Conservation (phyloP, 2,888 invertebrate species). For the Nebria brevicollis region DNA sequence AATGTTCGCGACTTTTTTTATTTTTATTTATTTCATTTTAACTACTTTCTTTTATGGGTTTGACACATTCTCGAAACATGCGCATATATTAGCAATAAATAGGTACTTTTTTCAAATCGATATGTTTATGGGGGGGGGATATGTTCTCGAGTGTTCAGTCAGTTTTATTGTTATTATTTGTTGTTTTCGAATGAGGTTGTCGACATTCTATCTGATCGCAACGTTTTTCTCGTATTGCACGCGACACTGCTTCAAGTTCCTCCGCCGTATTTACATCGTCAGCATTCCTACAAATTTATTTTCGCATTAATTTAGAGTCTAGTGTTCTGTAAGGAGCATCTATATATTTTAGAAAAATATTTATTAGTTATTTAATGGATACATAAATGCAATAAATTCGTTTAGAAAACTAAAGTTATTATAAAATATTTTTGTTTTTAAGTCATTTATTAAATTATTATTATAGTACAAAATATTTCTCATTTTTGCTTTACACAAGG, state of each 20-base stretch:
- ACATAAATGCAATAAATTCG: too few species aligned
- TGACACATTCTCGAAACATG: constrained; percentile 36
- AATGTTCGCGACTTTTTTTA: constrained; percentile 35
- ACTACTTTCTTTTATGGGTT: constrained; percentile 42
- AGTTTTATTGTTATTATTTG: constrained; percentile 3
- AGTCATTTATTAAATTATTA: too few species aligned
- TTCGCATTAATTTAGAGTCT: neutral
- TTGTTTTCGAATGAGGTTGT: neutral
- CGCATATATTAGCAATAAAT: constrained; percentile 17
- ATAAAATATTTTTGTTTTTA: too few species aligned
- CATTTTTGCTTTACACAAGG: too few species aligned
- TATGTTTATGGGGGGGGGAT: neutral
- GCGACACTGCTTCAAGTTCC: constrained; percentile 58
- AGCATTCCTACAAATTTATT: constrained; percentile 55
- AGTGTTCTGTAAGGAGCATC: neutral
- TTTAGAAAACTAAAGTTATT: too few species aligned
- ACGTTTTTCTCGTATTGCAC: constrained; percentile 58
- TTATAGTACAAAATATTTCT: too few species aligned
- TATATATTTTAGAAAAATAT: too few species aligned
- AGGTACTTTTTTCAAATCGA: neutral
- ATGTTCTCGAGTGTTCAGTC: neutral
- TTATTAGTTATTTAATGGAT: too few species aligned
- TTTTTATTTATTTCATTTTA: constrained; percentile 27
- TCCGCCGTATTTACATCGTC: constrained; percentile 56
- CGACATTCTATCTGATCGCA: constrained; percentile 52